Conservation (phyloP, 2,113 vertebrate genomes). For the Capreolus pygargus region DNA sequence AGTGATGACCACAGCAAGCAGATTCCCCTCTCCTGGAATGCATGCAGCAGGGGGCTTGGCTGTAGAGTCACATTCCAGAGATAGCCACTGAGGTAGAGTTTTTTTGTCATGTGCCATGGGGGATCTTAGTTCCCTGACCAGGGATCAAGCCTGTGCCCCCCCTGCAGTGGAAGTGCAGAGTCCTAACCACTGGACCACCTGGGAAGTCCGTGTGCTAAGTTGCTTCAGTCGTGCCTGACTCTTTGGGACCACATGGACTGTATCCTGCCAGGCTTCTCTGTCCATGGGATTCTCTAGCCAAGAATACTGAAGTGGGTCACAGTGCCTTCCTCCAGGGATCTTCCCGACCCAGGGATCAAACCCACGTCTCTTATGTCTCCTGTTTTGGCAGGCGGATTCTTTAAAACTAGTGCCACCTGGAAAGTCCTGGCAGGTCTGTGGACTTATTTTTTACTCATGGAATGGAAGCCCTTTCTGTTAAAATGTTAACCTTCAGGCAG, state of each 20-base stretch:
- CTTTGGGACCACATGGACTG: not conserved
- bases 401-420: not conserved
- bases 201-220: not conserved
- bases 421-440: not conserved
- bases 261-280: not conserved
- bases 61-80: constrained; percentile 32
- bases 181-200: not conserved
- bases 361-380: not conserved
- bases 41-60: not conserved
- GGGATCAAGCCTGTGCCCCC: not conserved
- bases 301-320: not conserved
- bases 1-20: not conserved
- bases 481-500: not conserved
- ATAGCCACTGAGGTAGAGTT: not conserved
- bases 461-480: not conserved
- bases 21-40: not conserved
- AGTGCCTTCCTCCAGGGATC: not conserved
- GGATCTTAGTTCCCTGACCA: not conserved
- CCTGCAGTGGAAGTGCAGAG: not conserved
- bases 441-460: not conserved
- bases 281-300: not conserved
- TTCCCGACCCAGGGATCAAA: not conserved
- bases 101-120: not conserved
- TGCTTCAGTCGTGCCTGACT: not conserved
- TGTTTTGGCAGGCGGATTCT: not conserved